Conservation (phyloP, 1,140 invertebrate genomes). For the Neoseiulus cucumeris region DNA sequence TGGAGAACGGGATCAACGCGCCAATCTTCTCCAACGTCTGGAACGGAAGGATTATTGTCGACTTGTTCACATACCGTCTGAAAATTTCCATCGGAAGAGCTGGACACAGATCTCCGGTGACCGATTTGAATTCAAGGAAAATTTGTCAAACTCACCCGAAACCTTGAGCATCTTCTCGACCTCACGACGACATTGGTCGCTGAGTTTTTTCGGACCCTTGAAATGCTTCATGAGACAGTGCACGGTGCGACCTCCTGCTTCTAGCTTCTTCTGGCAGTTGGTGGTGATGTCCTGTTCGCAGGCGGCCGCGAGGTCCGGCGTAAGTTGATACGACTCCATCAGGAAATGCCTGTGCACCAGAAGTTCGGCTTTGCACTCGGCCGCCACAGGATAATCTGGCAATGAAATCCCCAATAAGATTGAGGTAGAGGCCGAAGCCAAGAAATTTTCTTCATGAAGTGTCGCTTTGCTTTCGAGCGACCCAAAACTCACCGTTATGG, state of each 20-base stretch:
- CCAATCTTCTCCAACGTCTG: slow-evolving; percentile 72
- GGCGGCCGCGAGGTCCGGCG: slow-evolving; percentile 67
- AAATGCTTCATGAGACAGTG: slow-evolving; percentile 90
- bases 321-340: slow-evolving; percentile 76
- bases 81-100: neutral
- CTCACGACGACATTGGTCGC: slow-evolving; percentile 42
- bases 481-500: slow-evolving; percentile 39
- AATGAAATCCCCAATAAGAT: slow-evolving; percentile 14
- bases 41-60: no score
- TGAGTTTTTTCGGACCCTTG: slow-evolving; percentile 33
- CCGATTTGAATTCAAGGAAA: neutral
- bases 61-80: slow-evolving; percentile 13
- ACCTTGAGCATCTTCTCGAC: slow-evolving; percentile 24
- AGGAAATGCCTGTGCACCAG: slow-evolving; percentile 67
- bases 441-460: neutral
- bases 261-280: slow-evolving; percentile 28
- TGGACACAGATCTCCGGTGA: neutral
- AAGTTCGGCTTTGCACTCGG: slow-evolving; percentile 56
- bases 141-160: neutral
- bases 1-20: slow-evolving; percentile 67
- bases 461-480: neutral
- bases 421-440: neutral
- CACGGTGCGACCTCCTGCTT: slow-evolving; percentile 64
- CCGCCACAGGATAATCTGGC: slow-evolving; percentile 38
- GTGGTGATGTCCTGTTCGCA: slow-evolving; percentile 61